Evolutionary conservation across 2,888 invertebrate genomes (phyloP).

Genomic region (Drosophila neotestacea): DNA sequence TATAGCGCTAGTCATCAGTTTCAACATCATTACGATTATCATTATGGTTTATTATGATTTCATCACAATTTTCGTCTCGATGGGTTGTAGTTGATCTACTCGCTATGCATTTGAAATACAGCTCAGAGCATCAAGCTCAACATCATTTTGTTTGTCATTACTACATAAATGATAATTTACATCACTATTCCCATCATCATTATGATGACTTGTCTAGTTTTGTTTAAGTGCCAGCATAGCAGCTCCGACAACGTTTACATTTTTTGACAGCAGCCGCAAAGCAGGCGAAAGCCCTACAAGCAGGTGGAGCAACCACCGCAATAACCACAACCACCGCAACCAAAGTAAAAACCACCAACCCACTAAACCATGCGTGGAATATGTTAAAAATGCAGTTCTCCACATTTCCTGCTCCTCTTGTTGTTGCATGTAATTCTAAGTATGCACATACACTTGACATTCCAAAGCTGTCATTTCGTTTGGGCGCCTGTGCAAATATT

Average conservation of each 20-base stretch:
- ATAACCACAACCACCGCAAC: constrained; percentile 24
- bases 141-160: constrained; percentile 41
- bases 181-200: constrained; percentile 4
- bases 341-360: constrained; percentile 30
- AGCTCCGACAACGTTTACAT: constrained; percentile 45
- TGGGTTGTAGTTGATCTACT: not conserved
- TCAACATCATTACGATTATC: constrained; percentile 30
- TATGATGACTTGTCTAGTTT: constrained; percentile 40
- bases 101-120: constrained; percentile 66
- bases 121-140: constrained; percentile 26
- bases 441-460: constrained; percentile 68
- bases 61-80: constrained; percentile 22
- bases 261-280: constrained; percentile 60
- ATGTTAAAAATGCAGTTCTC: constrained; percentile 56
- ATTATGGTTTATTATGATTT: constrained; percentile 40
- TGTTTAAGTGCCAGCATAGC: constrained; percentile 57
- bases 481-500: constrained; percentile 64
- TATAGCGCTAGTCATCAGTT: constrained; percentile 42
- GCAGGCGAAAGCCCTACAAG: constrained; percentile 20
- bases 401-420: constrained; percentile 21
- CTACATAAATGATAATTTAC: constrained; percentile 34
- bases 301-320: constrained; percentile 12
- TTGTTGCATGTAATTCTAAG: constrained; percentile 56
- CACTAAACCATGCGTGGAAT: constrained; percentile 55
- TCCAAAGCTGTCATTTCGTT: constrained; percentile 66